Evolutionary conservation across 2,797 vertebrate genomes (phyloP), one percentile per base, ranked within the genome.

Genomic region (Xenopus petersii): DNA sequence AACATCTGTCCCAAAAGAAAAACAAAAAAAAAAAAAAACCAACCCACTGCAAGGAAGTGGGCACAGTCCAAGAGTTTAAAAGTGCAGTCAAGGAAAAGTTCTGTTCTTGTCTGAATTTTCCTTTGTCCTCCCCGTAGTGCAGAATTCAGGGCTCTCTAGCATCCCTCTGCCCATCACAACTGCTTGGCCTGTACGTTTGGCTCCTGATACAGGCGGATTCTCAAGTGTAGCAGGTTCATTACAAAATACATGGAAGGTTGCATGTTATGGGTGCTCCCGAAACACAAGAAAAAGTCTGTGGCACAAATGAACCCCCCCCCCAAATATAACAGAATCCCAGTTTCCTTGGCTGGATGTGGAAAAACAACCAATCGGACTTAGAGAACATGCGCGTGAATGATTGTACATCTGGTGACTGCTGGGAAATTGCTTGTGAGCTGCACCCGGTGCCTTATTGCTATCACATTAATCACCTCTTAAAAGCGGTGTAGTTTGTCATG

Each of bases 221-320:
- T 77, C 75, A 77, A 77, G 75, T 77, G 70, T 71, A 77, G 64
- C 75, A 77, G 75, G 69, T 71, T 61, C 30, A 48, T 61, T 61
- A 59, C 30, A 71, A n/a, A 71, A 69, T 30, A 71, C 12, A 62
- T 24, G 64, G 56, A 70, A 71, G 46, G 58, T 66, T 49, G 33
- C 15, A 36, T 15, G 36, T 13, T 47, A 58, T 24, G 21, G 1
- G 49, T 26, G 65, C 36, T 55, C 15, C 42, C 17, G 7, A 74
- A 47, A 66, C 55, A 60, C 33, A 58, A 24, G 42, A 16, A 64
- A 30, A 12, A 59, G 75, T 77, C 75, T 77, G 69, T 77, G 75
- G 69, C 69, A 77, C 75, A 55, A 59, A 54, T 7, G 56, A 49
- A 4, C 54, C 54, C 54, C 54, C 54, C 26, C 21, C 4, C 16